Evolutionary conservation across 2,113 vertebrate genomes (phyloP), one percentile per base, ranked within the genome.

Genomic region (Sylvilagus bachmani): DNA sequence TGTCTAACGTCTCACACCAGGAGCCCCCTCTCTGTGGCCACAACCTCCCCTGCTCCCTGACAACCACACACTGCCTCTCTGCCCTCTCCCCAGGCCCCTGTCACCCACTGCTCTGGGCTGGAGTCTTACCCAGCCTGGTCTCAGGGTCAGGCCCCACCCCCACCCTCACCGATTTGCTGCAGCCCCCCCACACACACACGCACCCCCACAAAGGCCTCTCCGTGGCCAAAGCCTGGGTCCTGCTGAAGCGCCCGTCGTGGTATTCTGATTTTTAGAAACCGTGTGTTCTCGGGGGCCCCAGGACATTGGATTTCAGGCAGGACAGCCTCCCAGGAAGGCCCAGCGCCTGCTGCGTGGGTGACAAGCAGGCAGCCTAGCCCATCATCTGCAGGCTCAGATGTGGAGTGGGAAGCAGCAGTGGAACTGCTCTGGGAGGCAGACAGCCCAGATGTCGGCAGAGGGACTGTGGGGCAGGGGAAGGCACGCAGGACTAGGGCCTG

Each of bases 321-420:
- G 1, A 2, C 4, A 36, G 24, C 38, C 6, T 14, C 14, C 2
- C 21, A 1, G 5, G 22, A 81, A 31, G 55, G 62, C 25, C 0
- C 0, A 2, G 62, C 2, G 21, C 44, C 69, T 44, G 6, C 78
- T 55, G 16, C 21, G 29, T 69, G 11, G 38, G 12, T 19, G 17
- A 31, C 0, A 0, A 49, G 25, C 16, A 1, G 0, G 49, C 3
- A 7, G 31, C 29, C 49, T 44, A 2, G 17, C 6, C 91, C 61
- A 3, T 25, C 36, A 29, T 55, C 64, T 85, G 25, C 8, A 13
- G 3, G 7, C 73, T 27, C 61, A 22, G 29, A 61, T 2, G 2
- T 5, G 12, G 24, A 7, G 0, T 4, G 19, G 33, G 22, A 73
- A 55, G 17, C 24, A 31, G 6, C 22, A 10, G 22, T 0, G 1